phyloP scores from a whole-genome alignment of 2,888 invertebrate species.

The Smittia aterrima region DNA sequence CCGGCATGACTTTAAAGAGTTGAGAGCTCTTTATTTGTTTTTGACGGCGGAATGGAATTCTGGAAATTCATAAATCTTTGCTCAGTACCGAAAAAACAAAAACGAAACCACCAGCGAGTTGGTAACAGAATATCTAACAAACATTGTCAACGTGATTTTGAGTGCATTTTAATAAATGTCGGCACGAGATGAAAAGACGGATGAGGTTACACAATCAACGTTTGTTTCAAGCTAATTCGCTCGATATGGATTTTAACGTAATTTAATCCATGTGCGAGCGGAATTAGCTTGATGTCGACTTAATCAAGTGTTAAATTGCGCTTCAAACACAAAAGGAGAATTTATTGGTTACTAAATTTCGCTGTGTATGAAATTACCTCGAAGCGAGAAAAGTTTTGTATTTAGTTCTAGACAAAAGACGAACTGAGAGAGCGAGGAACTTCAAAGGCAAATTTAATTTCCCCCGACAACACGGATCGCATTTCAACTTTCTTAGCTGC shows the following conservation, averaged over 20 bases:
- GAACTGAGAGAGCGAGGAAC: neutral
- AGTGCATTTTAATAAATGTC: conserved; percentile 1
- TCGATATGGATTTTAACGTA: neutral
- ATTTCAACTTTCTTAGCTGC: neutral
- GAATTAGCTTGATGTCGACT: conserved; percentile 12
- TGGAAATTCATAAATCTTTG: conserved; percentile 14
- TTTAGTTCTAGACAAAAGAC: conserved; percentile 1
- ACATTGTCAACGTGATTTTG: neutral
- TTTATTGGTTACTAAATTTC: conserved; percentile 5
- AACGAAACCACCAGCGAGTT: too few relatives aligned
- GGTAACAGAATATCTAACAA: neutral
- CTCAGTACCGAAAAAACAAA: neutral
- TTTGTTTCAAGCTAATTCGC: conserved; percentile 4
- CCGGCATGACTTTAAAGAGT: conserved; percentile 8
- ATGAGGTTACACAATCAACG: conserved; percentile 1
- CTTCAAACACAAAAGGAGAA: neutral
- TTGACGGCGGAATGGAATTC: conserved; percentile 2
- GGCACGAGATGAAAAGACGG: conserved; percentile 5
- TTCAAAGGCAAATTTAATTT: neutral
- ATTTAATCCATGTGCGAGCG: neutral
- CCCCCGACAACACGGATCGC: neutral
- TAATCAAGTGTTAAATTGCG: conserved; percentile 20
- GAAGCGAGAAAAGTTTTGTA: conserved; percentile 20
- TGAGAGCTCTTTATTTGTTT: conserved; percentile 17
- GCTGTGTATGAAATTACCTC: conserved; percentile 11